Evolutionary conservation across 2,888 invertebrate genomes (phyloP), one percentile per base, ranked within the genome.

Genomic region (Acleris sparsana): DNA sequence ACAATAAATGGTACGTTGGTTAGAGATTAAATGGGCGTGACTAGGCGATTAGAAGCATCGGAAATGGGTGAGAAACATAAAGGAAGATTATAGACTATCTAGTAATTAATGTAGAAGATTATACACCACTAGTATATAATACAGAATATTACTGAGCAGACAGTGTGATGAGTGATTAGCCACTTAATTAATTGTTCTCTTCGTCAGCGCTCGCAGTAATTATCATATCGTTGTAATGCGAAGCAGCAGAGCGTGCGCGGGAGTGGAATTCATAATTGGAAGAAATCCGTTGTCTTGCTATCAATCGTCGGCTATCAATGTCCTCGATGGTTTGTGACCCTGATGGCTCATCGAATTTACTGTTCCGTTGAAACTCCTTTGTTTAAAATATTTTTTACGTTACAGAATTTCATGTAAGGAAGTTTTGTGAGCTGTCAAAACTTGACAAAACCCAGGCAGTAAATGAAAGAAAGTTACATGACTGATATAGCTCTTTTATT

Each of bases 271-370:
- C 55, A 17, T 65, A 25, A 65, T 44, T 44, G 44, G 29, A 56
- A 51, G 56, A 64, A 64, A 64, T 56, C 55, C 59, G 59, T 64
- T 59, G 64, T 53, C 59, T 49, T 52, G 43, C 49, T 25, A 49
- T 65, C 60, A 55, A 60, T 55, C 64, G 60, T 60, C 60, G 44
- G 29, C 62, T 20, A 52, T 43, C 55, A 52, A 46, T 13, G 55
- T 44, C 65, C 44, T 61, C 51, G 51, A 60, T 33, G 33, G 51
- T 44, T 18, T 33, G 44, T 65, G 55, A 52, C 65, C 65, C 55
- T 61, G 51, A 43, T 43, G 5, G 29, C 13, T 44, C 29, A 60
- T 39, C 17, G 53, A 43, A 43, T 51, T 44, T 29, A 49, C 17
- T 33, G 44, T 49, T 43, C 18, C 22, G n/a, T 43, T 44, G 6